Conservation (phyloP, 2,888 invertebrate species). For the Chorisops tibialis region DNA sequence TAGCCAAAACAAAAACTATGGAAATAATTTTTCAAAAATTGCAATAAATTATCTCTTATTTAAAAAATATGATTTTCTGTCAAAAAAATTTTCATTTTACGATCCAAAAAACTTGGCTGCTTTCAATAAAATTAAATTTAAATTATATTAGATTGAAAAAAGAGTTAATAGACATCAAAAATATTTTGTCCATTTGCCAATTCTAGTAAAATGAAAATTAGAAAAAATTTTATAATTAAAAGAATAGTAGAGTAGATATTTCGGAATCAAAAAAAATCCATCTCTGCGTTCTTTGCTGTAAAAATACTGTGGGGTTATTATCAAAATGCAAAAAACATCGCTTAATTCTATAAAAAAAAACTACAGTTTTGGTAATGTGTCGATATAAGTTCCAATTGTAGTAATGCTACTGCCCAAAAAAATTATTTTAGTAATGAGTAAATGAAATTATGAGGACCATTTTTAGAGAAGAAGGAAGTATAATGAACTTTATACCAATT, state of each 20-base stretch:
- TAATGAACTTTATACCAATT: too few relatives aligned
- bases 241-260: too few relatives aligned
- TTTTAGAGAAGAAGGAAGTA: too few relatives aligned
- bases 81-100: slow-evolving; percentile 13
- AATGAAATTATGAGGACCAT: too few relatives aligned
- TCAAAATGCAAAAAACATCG: neutral
- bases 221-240: too few relatives aligned
- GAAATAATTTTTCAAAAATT: slow-evolving; percentile 22
- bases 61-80: neutral
- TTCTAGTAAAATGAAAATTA: too few relatives aligned
- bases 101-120: slow-evolving; percentile 34
- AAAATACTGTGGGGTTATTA: slow-evolving; percentile 1
- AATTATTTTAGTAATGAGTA: too few relatives aligned
- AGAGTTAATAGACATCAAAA: slow-evolving; percentile 32
- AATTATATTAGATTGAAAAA: neutral
- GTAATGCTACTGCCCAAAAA: too few relatives aligned
- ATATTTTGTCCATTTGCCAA: slow-evolving; percentile 28
- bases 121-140: slow-evolving; percentile 2
- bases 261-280: neutral
- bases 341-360: slow-evolving; percentile 22
- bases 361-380: neutral
- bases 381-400: too few relatives aligned
- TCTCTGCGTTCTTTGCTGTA: slow-evolving; percentile 11
- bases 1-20: slow-evolving; percentile 28
- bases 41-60: slow-evolving; percentile 12